Conservation (phyloP, 2,113 vertebrate species). For the Rhinolophus sinicus region DNA sequence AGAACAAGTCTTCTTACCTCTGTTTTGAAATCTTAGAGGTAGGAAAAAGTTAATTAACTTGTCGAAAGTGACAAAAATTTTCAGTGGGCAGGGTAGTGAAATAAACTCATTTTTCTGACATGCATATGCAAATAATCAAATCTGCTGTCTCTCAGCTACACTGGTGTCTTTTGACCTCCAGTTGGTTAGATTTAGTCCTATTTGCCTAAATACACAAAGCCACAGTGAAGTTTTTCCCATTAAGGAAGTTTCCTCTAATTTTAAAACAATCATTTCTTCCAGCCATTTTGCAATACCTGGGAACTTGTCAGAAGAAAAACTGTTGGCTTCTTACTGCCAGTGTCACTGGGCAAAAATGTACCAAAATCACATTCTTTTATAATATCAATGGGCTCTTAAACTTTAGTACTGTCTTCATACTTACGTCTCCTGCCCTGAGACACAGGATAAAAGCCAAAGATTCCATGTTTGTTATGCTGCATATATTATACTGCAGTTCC, state of each 20-base stretch:
- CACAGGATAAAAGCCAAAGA: neutral
- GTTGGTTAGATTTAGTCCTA: neutral
- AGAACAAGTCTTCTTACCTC: neutral
- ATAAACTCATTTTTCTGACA: neutral
- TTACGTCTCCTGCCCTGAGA: neutral
- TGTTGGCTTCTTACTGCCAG: neutral
- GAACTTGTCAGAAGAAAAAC: neutral
- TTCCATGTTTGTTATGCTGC: neutral
- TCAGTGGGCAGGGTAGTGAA: neutral
- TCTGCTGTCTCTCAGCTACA: neutral
- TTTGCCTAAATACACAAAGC: constrained; percentile 57
- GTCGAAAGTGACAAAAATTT: neutral
- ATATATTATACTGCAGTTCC: too few species aligned
- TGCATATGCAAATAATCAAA: neutral
- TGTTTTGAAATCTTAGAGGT: constrained; percentile 14
- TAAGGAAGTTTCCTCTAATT: constrained; percentile 3
- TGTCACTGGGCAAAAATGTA: neutral
- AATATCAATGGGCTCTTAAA: neutral
- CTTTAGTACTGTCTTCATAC: neutral
- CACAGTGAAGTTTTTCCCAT: neutral
- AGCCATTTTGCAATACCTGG: constrained; percentile 30
- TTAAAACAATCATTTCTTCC: neutral
- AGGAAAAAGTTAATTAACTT: constrained; percentile 22
- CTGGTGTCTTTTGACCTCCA: neutral
- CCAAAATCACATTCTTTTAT: neutral